Conservation (phyloP, 2,113 vertebrate species). For the Dryoscopus gambensis region DNA sequence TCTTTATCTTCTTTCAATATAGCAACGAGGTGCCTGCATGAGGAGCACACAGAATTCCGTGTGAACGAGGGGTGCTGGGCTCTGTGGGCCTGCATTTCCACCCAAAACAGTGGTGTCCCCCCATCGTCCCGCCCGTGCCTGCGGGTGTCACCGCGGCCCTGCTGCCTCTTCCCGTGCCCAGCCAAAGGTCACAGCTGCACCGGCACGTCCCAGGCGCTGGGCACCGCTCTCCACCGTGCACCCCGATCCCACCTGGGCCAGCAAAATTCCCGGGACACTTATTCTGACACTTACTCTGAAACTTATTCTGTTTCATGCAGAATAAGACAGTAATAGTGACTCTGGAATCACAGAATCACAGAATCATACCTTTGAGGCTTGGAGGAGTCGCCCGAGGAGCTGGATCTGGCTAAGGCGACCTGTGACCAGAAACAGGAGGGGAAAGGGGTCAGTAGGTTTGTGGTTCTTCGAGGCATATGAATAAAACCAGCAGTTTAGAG, state of each 20-base stretch:
- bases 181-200: not conserved
- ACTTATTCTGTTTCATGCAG: fast-evolving
- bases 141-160: not conserved
- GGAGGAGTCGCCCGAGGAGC: slow-evolving; percentile 60
- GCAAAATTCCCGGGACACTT: not conserved
- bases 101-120: not conserved
- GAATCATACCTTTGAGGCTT: slow-evolving; percentile 72
- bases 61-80: not conserved
- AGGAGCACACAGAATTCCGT: fast-evolving
- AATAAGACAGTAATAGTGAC: not conserved
- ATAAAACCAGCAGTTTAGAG: not conserved
- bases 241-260: fast-evolving
- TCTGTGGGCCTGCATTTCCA: not conserved
- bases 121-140: fast-evolving
- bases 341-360: fast-evolving
- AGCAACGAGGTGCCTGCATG: slow-evolving; percentile 64
- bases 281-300: too few species aligned
- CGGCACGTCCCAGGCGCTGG: fast-evolving
- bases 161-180: not conserved
- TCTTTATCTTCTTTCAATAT: slow-evolving; percentile 90
- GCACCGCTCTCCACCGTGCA: fast-evolving
- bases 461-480: fast-evolving
- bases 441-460: not conserved
- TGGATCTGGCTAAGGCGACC: slow-evolving; percentile 70
- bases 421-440: slow-evolving; percentile 34